Percentiles rank a stretch among this genome's conserved stretches.
phyloP scores from a whole-genome alignment of 2,113 vertebrate species.

The Myotis lucifugus region DNA sequence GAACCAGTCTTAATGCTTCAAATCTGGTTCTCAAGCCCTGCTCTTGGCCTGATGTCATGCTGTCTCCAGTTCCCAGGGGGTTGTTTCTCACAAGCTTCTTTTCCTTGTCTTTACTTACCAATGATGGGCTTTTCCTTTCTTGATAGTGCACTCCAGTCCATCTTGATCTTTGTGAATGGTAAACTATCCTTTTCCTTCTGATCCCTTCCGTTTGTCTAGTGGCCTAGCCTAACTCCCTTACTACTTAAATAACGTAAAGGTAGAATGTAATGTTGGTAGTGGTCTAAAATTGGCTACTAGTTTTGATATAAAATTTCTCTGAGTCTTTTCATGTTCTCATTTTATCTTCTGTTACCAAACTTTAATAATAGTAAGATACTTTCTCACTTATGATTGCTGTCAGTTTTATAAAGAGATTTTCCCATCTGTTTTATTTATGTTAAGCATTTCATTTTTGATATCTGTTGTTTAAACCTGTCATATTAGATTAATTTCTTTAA shows the following conservation, averaged over 20 bases:
- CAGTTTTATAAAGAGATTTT: background rate
- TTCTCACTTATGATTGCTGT: background rate
- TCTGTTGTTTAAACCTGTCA: background rate
- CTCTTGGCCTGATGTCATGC: background rate
- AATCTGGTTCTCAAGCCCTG: background rate
- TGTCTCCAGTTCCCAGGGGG: background rate
- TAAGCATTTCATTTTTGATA: conserved; percentile 47
- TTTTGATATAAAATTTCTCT: background rate
- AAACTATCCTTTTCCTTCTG: background rate
- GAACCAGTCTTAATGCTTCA: background rate
- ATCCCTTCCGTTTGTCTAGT: background rate
- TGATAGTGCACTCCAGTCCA: background rate
- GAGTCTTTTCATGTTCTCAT: background rate
- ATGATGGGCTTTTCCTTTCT: background rate
- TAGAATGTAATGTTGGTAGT: background rate
- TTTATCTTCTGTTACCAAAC: background rate
- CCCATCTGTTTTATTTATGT: background rate
- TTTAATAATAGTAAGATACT: background rate
- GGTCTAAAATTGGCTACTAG: background rate
- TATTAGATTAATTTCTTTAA: conserved; percentile 9
- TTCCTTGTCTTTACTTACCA: background rate
- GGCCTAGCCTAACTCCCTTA: background rate
- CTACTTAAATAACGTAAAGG: background rate
- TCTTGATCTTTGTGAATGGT: conserved; percentile 25
- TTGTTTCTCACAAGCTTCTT: background rate